Percentiles rank a stretch among this genome's conserved stretches.
phyloP scores from a whole-genome alignment of 2,113 vertebrate genomes.

The Rhodinocichla rosea region DNA sequence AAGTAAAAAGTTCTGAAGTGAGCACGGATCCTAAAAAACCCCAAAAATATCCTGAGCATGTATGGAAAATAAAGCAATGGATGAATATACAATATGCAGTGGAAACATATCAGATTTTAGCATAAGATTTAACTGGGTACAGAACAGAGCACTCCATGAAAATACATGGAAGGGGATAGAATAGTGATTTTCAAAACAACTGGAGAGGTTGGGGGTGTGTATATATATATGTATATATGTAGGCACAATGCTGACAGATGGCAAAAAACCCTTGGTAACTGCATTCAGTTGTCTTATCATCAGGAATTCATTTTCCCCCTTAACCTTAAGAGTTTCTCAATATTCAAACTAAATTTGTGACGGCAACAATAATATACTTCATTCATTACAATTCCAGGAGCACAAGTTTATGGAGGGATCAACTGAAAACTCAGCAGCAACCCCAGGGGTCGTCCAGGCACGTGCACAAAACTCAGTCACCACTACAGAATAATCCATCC shows the following conservation, averaged over 20 bases:
- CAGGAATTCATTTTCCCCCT: not conserved
- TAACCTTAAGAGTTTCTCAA: not conserved
- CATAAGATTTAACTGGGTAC: not conserved
- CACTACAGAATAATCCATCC: not conserved
- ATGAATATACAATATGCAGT: not conserved
- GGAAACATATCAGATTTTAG: not conserved
- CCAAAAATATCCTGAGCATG: not conserved
- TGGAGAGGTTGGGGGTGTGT: accelerated
- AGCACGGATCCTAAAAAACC: not conserved
- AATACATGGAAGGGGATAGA: not conserved
- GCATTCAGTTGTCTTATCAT: not conserved
- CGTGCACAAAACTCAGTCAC: not conserved
- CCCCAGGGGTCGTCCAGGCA: not conserved
- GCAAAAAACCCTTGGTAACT: not conserved
- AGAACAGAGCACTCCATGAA: not conserved
- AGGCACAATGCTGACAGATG: not conserved
- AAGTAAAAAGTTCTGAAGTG: not conserved
- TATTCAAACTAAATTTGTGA: not conserved
- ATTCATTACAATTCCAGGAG: not conserved
- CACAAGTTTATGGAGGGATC: not conserved
- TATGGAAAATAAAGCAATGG: not conserved
- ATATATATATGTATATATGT: accelerated
- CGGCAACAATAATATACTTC: not conserved
- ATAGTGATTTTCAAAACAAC: not conserved
- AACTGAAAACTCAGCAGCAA: not conserved